Evolutionary conservation across 2,113 vertebrate species (phyloP), one percentile per base, ranked within the genome.

Genomic region (Stigmatopora argus): DNA sequence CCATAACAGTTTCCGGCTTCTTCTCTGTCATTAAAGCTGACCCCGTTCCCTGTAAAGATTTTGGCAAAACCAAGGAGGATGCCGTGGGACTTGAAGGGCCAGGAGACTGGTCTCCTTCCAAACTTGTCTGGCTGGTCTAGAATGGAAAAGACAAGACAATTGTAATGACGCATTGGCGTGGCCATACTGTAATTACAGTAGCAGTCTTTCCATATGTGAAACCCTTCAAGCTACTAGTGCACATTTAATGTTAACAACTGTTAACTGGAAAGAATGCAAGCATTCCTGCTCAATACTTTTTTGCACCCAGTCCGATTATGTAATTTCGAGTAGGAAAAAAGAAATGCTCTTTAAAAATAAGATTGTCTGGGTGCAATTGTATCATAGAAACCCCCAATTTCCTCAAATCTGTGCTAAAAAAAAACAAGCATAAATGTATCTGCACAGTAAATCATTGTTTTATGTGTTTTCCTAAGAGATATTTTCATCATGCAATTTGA

Each of bases 101-200:
- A 0, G 21, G 61, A n/a, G 75, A 72, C 12, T 90, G 91, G 62
- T 93, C 90, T 0, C 82, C 88, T 11, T 92, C 89, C 64, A 93
- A 78, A 71, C 91, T 95, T 72, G 90, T 81, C 79, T 92, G 92
- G 85, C 90, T 94, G 0, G 31, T 89, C 71, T 92, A 88, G 0
- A 90, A 92, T 1, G 90, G 89, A 70, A 65, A 41, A 63, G n/a
- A 26, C 18, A 55, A 60, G 31, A 49, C 26, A 58, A 19, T 35
- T 69, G 14, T 7, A 5, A 49, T 75, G 69, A 78, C 9, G 17
- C 35, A 56, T 2, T 4, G 13, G 44, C 48, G 45, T 46, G 31
- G 69, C 52, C 49, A 75, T 21, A 63, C 47, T 53, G 51, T 44
- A 35, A 15, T n/a, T 58, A 10, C 41, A 44, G 19, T 19, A 23